phyloP scores from a whole-genome alignment of 1,140 invertebrate genomes.

The Hestina assimilis region DNA sequence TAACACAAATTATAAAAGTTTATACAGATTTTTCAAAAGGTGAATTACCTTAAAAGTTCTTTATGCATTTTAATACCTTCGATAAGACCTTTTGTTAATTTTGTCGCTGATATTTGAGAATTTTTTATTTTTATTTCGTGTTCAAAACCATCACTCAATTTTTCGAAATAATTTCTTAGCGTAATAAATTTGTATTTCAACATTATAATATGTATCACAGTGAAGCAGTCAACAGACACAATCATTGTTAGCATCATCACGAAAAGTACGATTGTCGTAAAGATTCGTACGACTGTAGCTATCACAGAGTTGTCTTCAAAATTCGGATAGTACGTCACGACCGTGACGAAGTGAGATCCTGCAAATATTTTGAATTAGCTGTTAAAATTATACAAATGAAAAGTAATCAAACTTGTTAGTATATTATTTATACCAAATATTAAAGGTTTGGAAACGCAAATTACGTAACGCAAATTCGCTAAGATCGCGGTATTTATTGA shows the following conservation, averaged over 20 bases:
- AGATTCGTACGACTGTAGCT: constrained; percentile 42
- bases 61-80: constrained; percentile 64
- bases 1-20: too few relatives aligned
- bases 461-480: too few relatives aligned
- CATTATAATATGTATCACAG: constrained; percentile 55
- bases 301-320: constrained; percentile 42
- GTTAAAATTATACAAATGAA: neutral
- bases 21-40: too few relatives aligned
- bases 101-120: constrained; percentile 32
- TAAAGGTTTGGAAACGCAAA: too few relatives aligned
- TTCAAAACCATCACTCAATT: constrained; percentile 40
- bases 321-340: constrained; percentile 57
- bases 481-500: too few relatives aligned
- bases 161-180: constrained; percentile 55
- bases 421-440: too few relatives aligned
- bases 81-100: constrained; percentile 44
- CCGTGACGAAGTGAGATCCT: constrained; percentile 62
- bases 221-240: constrained; percentile 47
- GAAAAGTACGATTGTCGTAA: constrained; percentile 41
- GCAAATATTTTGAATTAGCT: constrained; percentile 21
- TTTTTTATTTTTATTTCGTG: constrained; percentile 30
- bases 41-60: constrained; percentile 47
- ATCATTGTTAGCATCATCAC: constrained; percentile 57
- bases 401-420: neutral
- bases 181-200: constrained; percentile 67